These are phyloP conservation scores for Atlantisia rogersi DNA, from an alignment of 2,113 vertebrate genomes.

Conservation along the genomic window DNA sequence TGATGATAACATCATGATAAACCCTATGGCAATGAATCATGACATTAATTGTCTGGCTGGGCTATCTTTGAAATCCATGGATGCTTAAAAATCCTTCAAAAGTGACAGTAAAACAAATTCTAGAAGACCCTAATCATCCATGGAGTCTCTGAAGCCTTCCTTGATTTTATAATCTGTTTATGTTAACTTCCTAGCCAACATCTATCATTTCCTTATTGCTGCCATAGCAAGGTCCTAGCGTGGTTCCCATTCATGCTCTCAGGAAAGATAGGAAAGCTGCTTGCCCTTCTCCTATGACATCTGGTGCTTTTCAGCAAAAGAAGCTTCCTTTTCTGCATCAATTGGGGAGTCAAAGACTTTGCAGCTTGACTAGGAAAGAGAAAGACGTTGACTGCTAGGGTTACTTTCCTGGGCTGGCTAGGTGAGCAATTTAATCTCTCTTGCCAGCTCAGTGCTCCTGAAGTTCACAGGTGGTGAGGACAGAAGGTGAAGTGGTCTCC, in stretches of 20 bases:
- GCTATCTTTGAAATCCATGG: background rate
- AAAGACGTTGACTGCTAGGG: background rate
- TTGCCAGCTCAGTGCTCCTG: background rate
- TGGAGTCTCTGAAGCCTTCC: background rate
- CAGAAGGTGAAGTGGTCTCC: background rate
- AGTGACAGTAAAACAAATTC: background rate
- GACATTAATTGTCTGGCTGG: background rate
- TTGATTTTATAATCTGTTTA: background rate
- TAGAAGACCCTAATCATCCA: background rate
- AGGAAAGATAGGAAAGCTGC: background rate
- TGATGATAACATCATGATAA: background rate
- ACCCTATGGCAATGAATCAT: constrained; percentile 16
- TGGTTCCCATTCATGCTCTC: background rate
- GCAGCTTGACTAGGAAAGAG: background rate
- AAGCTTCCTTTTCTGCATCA: background rate
- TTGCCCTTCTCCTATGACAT: background rate
- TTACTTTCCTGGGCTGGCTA: background rate
- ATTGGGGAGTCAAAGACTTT: background rate
- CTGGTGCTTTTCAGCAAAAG: background rate
- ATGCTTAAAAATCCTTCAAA: constrained; percentile 36
- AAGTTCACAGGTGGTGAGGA: background rate
- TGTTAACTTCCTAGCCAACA: background rate
- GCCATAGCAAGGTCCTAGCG: background rate
- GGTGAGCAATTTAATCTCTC: background rate
- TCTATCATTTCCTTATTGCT: background rate